Base-by-base conservation (phyloP, 1,140 invertebrate species). In the Anadara kagoshimensis region DNA sequence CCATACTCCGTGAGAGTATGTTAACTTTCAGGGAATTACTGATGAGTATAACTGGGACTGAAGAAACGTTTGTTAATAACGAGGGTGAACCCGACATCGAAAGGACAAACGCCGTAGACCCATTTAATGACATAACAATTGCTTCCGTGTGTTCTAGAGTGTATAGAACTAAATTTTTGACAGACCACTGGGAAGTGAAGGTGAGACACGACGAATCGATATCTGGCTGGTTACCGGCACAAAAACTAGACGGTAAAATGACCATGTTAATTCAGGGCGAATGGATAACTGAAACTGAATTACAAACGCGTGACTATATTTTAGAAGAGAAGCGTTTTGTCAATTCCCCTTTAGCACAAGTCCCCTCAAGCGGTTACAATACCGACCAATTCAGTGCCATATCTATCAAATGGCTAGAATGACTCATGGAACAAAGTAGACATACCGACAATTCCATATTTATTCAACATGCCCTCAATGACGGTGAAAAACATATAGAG, bases 381-480 rank as follows among this genome's bases (percentile, higher is more conserved):
- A 44, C 58, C 22, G 62, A 73, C 41, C 57, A 61, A 20, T 73
- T 59, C 29, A 73, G 63, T 51, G 66, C 65, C 43, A 18, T 54
- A 43, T 69, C 68, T n/a, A 69, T 69, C 41, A 57, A 73, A 49
- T 73, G 70, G 70, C 20, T 66, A n/a, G 70, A 66, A 53, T 73
- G 61, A 64, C 5, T 53, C n/a, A 56, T 67, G 57, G 57, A 59
- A 41, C 12, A 24, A 5, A 49, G 14, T 12, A 41, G 43, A 64
- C 41, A 26, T 24, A 45, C n/a, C 7, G 49, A 44, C 1, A 11
- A 8, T 24, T 54, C 26, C 0, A 43, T 47, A 24, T n/a, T 45
- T 24, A 75, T 72, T 44, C 45, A 58, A 36, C 75, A 78, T 51
- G 78, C 65, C 8, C 58, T 72, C 18, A 80, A 80, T 51, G 54